These are phyloP conservation scores for Amphibalanus amphitrite DNA, from an alignment of 1,140 invertebrate species.

Conservation along the genomic window DNA sequence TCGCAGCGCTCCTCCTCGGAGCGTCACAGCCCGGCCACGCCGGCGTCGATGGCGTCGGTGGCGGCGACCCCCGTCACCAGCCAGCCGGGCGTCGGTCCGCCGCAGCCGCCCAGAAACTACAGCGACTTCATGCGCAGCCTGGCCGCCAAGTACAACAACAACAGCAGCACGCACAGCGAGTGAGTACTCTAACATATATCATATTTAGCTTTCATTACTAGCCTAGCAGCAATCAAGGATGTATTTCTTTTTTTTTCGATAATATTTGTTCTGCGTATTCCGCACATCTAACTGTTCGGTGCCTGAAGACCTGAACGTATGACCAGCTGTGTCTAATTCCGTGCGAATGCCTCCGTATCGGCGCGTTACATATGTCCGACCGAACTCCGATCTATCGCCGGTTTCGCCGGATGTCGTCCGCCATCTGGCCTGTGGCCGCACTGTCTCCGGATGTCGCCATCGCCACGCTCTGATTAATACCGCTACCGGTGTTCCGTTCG, in stretches of 20 bases:
- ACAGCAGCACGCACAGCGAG: constrained; percentile 60
- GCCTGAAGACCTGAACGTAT: too few species aligned
- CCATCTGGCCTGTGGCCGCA: not conserved
- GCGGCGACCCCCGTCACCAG: constrained; percentile 18
- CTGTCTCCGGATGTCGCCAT: too few species aligned
- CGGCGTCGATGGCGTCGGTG: constrained; percentile 28
- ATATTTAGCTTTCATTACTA: constrained; percentile 8
- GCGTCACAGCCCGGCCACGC: constrained; percentile 4
- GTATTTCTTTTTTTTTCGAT: too few species aligned
- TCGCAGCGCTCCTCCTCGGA: not conserved
- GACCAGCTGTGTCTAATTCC: too few species aligned
- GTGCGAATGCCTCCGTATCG: too few species aligned
- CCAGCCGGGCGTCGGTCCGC: constrained; percentile 8
- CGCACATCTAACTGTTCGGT: too few species aligned
- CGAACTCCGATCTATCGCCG: too few species aligned
- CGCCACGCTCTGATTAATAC: too few species aligned
- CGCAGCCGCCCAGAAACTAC: constrained; percentile 53
- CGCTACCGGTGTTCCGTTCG: too few species aligned
- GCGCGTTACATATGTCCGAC: too few species aligned
- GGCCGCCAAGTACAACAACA: constrained; percentile 76
- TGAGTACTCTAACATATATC: constrained; percentile 33
- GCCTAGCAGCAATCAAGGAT: too few species aligned
- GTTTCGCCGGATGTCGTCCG: not conserved
- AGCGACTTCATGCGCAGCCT: constrained; percentile 81
- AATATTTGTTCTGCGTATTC: too few species aligned